Percentiles rank a stretch among this genome's conserved stretches.
Conservation (phyloP, 2,797 vertebrate genomes). For the Aselliscus stoliczkanus region DNA sequence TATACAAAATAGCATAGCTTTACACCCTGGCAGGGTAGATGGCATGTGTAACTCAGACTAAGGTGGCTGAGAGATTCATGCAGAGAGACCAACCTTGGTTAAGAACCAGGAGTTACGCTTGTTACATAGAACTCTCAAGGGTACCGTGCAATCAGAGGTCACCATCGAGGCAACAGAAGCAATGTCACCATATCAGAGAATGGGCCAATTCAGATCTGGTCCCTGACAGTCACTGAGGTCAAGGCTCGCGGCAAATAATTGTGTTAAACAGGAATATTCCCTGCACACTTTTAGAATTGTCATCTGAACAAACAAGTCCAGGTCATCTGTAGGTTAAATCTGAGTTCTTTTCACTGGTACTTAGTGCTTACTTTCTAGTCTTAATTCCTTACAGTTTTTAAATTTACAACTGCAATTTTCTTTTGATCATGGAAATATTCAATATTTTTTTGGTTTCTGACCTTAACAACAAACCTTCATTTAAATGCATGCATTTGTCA, state of each 20-base stretch:
- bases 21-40: conserved; percentile 47
- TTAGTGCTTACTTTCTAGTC: conserved; percentile 72
- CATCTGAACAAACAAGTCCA: conserved; percentile 86
- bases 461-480: neutral
- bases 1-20: conserved; percentile 41
- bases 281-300: conserved; percentile 85
- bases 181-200: conserved; percentile 90
- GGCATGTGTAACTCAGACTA: conserved; percentile 70
- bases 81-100: conserved; percentile 77
- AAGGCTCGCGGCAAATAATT: conserved; percentile 85
- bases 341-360: conserved; percentile 75
- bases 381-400: conserved; percentile 71
- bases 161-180: conserved; percentile 89
- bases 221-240: conserved; percentile 85
- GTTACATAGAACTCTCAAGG: conserved; percentile 92
- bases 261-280: conserved; percentile 84
- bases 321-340: conserved; percentile 86
- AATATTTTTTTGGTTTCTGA: conserved; percentile 6
- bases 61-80: conserved; percentile 76
- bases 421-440: conserved; percentile 10
- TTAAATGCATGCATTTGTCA: neutral
- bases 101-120: conserved; percentile 94
- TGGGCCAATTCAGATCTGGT: conserved; percentile 86
- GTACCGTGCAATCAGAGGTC: conserved; percentile 90
- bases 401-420: conserved; percentile 62